Percentiles rank a stretch among this genome's conserved stretches.
Evolutionary conservation across 2,113 vertebrate species (phyloP).

Genomic region (Anas platyrhynchos): DNA sequence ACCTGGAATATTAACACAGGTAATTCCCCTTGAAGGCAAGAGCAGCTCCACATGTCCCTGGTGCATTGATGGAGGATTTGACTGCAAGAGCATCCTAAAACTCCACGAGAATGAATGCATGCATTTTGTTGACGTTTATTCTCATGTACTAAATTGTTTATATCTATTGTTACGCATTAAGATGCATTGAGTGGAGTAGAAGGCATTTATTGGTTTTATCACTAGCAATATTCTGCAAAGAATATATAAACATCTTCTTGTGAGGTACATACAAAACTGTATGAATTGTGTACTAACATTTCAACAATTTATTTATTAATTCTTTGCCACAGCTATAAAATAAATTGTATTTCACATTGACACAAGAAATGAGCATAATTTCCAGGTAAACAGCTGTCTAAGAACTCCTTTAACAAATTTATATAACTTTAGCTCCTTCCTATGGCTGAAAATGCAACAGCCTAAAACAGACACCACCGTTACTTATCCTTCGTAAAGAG

Average conservation of each 20-base stretch:
- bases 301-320: neutral
- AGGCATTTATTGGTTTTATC: neutral
- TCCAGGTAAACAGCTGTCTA: neutral
- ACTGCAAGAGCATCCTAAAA: fast-evolving
- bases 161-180: neutral
- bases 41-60: neutral
- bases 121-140: neutral
- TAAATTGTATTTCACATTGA: neutral
- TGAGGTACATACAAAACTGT: neutral
- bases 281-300: neutral
- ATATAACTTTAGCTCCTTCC: constrained; percentile 66
- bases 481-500: neutral
- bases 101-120: neutral
- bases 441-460: constrained; percentile 58
- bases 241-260: neutral
- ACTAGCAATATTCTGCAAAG: neutral
- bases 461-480: neutral
- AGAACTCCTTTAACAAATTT: constrained; percentile 20
- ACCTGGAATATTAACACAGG: neutral
- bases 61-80: neutral
- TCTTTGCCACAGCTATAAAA: neutral
- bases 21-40: neutral
- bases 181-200: neutral
- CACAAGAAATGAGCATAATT: neutral
- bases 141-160: neutral